Base-by-base conservation (phyloP, 2,888 invertebrate genomes). In the Amphipoea oculea region DNA sequence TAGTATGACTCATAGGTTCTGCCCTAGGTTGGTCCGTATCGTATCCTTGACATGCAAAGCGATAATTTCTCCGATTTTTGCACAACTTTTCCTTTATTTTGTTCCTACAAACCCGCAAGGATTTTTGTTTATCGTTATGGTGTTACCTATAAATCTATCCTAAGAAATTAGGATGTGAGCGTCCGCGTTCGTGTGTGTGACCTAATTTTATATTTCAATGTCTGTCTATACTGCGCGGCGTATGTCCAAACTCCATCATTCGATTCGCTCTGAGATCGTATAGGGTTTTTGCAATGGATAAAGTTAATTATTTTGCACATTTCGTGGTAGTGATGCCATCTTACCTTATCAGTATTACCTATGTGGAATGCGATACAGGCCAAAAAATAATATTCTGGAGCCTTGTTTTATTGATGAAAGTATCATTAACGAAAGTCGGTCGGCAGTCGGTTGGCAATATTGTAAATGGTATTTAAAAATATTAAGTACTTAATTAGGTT, bases 181-280 rank as follows among this genome's bases (percentile, higher is more conserved):
- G 73, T 81, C 71, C 71, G 81, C 75, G 69, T 73, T 73, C 54
- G 82, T 84, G 89, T 84, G 87, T 83, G 89, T 90, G 87, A 90
- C 88, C 89, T 86, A 89, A 90, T 90, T 90, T 90, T 82, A 86
- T 73, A 86, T 87, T 89, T 87, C 88, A 89, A 87, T 87, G 90
- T 88, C 84, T 84, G 88, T 87, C 83, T 89, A 80, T 86, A 89
- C 66, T 87, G 84, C 85, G 85, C 79, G 69, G 89, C 85, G 83
- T 88, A 81, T 80, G 66, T 78, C 79, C 82, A 86, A 89, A 78
- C 78, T 73, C 82, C 40, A 82, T 80, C 85, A 71, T 60, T 71
- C 68, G 48, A 69, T 79, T 77, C 36, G 76, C 80, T 87, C 75
- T 63, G 88, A 78, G 51, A 63, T 81, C 74, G 79, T 79, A 45